Percentiles rank a stretch among this genome's conserved stretches.
These are phyloP conservation scores for Hiodon tergisus DNA, from an alignment of 2,113 vertebrate genomes.

Conservation along the genomic window DNA sequence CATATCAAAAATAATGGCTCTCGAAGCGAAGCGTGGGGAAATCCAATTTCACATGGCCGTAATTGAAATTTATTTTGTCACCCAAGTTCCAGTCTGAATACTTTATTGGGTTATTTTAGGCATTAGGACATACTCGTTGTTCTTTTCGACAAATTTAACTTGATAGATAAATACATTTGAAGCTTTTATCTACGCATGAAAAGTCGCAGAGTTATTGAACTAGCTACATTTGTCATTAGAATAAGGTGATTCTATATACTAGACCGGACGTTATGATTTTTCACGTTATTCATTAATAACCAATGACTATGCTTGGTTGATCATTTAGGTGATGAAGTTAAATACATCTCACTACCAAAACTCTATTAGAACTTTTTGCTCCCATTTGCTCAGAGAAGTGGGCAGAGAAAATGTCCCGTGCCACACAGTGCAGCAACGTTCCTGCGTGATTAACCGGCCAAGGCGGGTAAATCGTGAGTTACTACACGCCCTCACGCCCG, in stretches of 20 bases:
- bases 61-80: conserved; percentile 67
- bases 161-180: conserved; percentile 38
- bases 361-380: too few species aligned
- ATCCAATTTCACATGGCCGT: conserved; percentile 61
- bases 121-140: conserved; percentile 31
- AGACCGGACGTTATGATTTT: too few species aligned
- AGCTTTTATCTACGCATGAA: conserved; percentile 18
- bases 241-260: neutral
- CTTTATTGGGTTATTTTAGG: conserved; percentile 42
- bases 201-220: conserved; percentile 34
- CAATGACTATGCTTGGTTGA: too few species aligned
- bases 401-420: too few species aligned
- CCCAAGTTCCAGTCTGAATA: conserved; percentile 37
- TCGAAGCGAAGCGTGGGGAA: conserved; percentile 43
- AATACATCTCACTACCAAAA: too few species aligned
- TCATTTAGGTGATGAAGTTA: too few species aligned
- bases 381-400: too few species aligned
- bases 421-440: too few species aligned
- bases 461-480: too few species aligned
- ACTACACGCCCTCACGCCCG: too few species aligned
- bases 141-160: conserved; percentile 1
- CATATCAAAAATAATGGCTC: conserved; percentile 42
- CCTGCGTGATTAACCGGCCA: too few species aligned
- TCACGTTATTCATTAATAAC: too few species aligned
- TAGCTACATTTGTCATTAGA: neutral